phyloP scores from a whole-genome alignment of 2,888 invertebrate genomes.

The Blastobasis adustella region DNA sequence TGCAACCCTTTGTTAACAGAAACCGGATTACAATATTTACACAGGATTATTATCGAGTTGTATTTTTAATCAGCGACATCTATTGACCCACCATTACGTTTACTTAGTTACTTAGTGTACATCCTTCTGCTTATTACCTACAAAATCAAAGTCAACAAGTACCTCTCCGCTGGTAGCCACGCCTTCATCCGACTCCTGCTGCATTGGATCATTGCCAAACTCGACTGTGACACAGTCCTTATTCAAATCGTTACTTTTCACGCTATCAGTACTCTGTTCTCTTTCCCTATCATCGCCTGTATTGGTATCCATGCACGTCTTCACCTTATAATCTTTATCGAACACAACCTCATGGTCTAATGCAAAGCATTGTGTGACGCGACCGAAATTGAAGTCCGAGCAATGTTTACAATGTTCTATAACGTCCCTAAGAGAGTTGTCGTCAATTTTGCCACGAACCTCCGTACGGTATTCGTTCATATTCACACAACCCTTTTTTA shows the following conservation, averaged over 20 bases:
- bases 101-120: no score
- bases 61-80: no score
- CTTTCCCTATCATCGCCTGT: conserved; percentile 18
- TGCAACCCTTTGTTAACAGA: no score
- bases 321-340: conserved; percentile 32
- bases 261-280: conserved; percentile 5
- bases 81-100: no score
- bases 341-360: conserved; percentile 13
- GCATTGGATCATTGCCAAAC: conserved; percentile 22
- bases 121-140: neutral
- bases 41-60: no score
- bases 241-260: neutral
- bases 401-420: conserved; percentile 42
- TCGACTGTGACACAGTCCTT: conserved; percentile 29
- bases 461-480: neutral
- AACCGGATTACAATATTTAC: no score
- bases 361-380: conserved; percentile 14
- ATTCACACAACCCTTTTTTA: conserved; percentile 7
- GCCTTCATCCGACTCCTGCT: neutral
- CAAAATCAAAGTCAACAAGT: neutral
- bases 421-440: conserved; percentile 15
- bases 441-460: conserved; percentile 10
- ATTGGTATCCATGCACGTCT: conserved; percentile 29
- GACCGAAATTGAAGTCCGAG: conserved; percentile 23
- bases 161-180: neutral